Conservation (phyloP, 2,113 vertebrate species). For the Vulpes lagopus region DNA sequence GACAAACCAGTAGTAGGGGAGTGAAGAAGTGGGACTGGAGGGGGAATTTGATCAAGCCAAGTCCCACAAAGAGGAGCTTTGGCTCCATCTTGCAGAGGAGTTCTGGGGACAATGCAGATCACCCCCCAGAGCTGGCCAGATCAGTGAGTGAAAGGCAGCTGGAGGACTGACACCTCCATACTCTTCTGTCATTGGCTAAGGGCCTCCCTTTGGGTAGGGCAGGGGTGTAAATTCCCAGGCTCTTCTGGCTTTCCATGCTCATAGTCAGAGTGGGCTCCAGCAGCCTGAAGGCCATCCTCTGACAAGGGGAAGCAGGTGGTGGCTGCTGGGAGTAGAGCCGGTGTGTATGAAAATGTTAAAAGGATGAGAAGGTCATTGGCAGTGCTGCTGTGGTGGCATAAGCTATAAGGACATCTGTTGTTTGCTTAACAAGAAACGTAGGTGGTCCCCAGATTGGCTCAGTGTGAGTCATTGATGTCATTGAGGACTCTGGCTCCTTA, state of each 20-base stretch:
- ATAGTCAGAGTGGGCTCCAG: background rate
- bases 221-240: background rate
- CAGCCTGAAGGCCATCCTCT: background rate
- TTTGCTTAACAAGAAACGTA: slow-evolving; percentile 49
- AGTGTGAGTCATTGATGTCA: background rate
- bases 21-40: background rate
- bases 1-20: background rate
- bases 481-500: background rate
- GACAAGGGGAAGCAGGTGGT: slow-evolving; percentile 1
- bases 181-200: background rate
- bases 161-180: background rate
- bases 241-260: background rate
- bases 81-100: background rate
- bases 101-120: background rate
- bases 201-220: background rate
- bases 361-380: background rate
- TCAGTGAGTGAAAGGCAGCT: background rate
- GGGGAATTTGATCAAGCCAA: background rate
- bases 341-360: background rate
- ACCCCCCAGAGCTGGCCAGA: background rate
- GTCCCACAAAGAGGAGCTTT: background rate
- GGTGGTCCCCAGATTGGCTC: background rate
- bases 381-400: background rate
- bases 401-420: slow-evolving; percentile 23
- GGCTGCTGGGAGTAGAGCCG: background rate